Percentiles rank a stretch among this genome's conserved stretches.
These are phyloP conservation scores for Agraylea sexmaculata DNA, from an alignment of 1,140 invertebrate species.

Conservation along the genomic window DNA sequence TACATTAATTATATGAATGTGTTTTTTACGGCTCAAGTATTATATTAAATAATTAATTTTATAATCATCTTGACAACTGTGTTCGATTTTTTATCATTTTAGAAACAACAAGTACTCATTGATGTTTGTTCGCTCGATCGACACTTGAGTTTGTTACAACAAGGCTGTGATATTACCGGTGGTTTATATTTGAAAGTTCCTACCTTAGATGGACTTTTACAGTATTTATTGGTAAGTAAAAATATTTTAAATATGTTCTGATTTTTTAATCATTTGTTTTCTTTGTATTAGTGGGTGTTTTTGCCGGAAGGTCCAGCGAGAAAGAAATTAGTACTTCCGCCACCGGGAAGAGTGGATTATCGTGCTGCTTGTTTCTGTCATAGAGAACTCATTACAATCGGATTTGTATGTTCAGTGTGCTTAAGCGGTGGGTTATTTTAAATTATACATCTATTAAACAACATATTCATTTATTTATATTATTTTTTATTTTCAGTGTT, in stretches of 20 bases:
- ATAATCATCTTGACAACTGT: slow-evolving; percentile 7
- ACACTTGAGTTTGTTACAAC: slow-evolving; percentile 81
- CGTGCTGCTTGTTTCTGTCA: slow-evolving; percentile 97
- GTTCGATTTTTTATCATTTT: slow-evolving; percentile 22
- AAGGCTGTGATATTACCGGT: slow-evolving; percentile 92
- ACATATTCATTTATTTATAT: slow-evolving; percentile 17
- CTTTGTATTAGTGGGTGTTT: slow-evolving; percentile 74
- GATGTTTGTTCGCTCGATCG: slow-evolving; percentile 90
- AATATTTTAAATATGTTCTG: slow-evolving; percentile 4
- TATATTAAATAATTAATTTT: not conserved
- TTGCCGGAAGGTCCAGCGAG: slow-evolving; percentile 71
- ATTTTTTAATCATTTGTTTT: slow-evolving; percentile 8
- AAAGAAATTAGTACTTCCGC: slow-evolving; percentile 75
- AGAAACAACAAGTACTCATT: slow-evolving; percentile 80
- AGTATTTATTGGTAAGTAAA: slow-evolving; percentile 74
- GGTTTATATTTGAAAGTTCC: slow-evolving; percentile 80
- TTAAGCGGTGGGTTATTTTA: slow-evolving; percentile 65
- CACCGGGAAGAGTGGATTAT: slow-evolving; percentile 86
- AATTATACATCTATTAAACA: not conserved
- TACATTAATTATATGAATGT: slow-evolving; percentile 99
- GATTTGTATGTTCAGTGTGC: slow-evolving; percentile 96
- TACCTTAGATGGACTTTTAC: slow-evolving; percentile 69
- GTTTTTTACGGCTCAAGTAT: slow-evolving; percentile 80
- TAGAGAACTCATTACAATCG: slow-evolving; percentile 88
- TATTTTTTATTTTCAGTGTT: slow-evolving; percentile 66